Evolutionary conservation across 2,888 invertebrate genomes (phyloP), one percentile per base, ranked within the genome.

Genomic region (Zhuqinia jingwanae): DNA sequence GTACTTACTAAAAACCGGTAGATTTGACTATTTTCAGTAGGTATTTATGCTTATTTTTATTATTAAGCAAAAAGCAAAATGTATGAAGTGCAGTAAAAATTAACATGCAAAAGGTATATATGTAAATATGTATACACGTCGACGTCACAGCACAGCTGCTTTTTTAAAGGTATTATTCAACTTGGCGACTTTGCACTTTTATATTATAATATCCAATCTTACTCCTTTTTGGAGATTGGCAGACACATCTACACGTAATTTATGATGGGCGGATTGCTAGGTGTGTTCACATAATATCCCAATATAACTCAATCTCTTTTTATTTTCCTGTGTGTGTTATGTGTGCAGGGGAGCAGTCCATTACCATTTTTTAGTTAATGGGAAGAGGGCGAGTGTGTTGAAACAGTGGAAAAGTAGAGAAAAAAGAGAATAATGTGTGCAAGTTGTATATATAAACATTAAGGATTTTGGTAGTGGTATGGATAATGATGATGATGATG

Each of bases 261-360:
- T 84, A 84, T 58, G 77, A 78, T 68, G 84, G 84, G 70, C 58
- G 77, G 65, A 70, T 47, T 15, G 6, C 68, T 68, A 17, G 84
- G 76, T 65, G 83, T 75, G 60, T 36, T 27, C 27, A 27, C 60
- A 17, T 68, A 65, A 63, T 17, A 42, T 50, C 2, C n/a, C 42
- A 30, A 10, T 56, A 60, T 58, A 20, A 27, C 73, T 63, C 56
- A 77, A 65, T 77, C 77, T 77, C 45, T 50, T 70, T 60, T n/a
- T n/a, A n/a, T 56, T 65, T 84, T 45, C 65, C 76, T 53, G 53
- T 20, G n/a, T 60, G 11, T 20, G n/a, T n/a, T n/a, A n/a, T n/a
- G n/a, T n/a, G n/a, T n/a, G n/a, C n/a, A n/a, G 8, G 36, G 36
- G 36, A 6, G 8, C 36, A 36, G 36, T 36, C 36, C 36, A 36